A percentile compares a stretch with the other conserved stretches of the same genome.
These are phyloP conservation scores for Benthosema pterotum DNA, from an alignment of 2,797 vertebrate species.

Conservation along the genomic window DNA sequence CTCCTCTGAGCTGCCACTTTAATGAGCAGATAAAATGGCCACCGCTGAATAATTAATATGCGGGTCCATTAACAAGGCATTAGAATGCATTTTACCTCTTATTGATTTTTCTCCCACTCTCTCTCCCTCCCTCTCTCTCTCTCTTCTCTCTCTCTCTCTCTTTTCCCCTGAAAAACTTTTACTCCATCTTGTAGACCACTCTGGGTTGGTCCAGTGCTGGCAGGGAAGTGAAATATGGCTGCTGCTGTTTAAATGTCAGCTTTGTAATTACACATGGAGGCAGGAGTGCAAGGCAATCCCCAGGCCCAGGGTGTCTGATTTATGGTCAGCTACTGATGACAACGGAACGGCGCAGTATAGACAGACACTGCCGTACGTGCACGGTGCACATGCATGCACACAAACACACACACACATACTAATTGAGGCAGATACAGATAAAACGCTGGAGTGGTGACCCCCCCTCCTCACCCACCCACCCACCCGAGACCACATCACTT, in stretches of 20 bases:
- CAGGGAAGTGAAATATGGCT: conserved; percentile 74
- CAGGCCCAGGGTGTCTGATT: conserved; percentile 70
- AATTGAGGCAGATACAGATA: conserved; percentile 19
- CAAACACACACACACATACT: conserved; percentile 19
- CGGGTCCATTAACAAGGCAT: conserved; percentile 86
- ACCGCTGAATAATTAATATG: conserved; percentile 85
- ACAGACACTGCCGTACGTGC: conserved; percentile 58
- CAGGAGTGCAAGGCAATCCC: conserved; percentile 65
- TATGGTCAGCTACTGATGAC: conserved; percentile 66
- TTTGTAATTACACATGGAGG: conserved; percentile 80
- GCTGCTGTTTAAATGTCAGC: conserved; percentile 83
- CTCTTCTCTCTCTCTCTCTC: conserved; percentile 26
- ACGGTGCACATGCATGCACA: conserved; percentile 18
- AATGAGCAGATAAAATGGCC: conserved; percentile 85
- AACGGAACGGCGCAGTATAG: conserved; percentile 36
- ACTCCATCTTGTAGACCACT: conserved; percentile 71
- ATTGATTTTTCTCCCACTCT: conserved; percentile 70
- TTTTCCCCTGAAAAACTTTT: conserved; percentile 69
- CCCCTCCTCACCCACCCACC: too few species aligned
- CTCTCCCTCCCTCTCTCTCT: conserved; percentile 43
- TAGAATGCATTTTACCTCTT: conserved; percentile 84
- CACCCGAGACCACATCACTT: conserved; percentile 5
- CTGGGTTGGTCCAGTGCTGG: conserved; percentile 49
- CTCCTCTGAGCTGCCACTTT: conserved; percentile 81
- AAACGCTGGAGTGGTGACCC: too few species aligned